Conservation (phyloP, 2,797 vertebrate species). For the Sarcophilus harrisii region DNA sequence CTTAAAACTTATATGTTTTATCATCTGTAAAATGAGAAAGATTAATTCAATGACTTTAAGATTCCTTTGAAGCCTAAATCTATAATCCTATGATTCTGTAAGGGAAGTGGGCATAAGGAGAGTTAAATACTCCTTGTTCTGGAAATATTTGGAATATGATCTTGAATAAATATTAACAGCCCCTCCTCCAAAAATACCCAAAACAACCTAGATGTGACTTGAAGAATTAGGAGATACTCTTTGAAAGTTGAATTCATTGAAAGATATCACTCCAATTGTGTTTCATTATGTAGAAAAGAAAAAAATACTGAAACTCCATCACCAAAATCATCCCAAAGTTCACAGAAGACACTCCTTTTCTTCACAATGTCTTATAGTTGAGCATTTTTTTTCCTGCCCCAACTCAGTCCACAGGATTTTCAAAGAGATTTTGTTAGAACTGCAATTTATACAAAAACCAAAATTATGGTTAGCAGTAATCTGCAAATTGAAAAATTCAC, state of each 20-base stretch:
- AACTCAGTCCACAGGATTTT: not conserved
- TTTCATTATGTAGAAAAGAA: not conserved
- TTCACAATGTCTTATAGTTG: not conserved
- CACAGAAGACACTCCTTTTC: not conserved
- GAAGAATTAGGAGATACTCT: not conserved
- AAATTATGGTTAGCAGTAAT: not conserved
- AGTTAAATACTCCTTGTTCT: not conserved
- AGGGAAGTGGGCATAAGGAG: not conserved
- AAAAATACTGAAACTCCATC: not conserved
- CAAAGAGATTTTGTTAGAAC: not conserved
- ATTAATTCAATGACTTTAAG: not conserved
- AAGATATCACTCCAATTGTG: not conserved
- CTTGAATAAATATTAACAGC: not conserved
- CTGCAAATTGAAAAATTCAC: not conserved
- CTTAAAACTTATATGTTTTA: not conserved
- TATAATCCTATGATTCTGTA: not conserved
- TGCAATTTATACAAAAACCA: not conserved
- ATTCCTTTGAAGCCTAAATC: not conserved
- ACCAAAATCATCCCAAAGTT: not conserved
- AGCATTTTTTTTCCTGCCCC: not conserved
- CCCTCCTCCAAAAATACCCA: not conserved
- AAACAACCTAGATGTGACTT: not conserved
- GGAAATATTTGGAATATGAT: not conserved
- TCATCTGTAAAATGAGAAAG: not conserved
- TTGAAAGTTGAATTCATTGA: not conserved